phyloP scores from a whole-genome alignment of 2,888 invertebrate genomes.

The Pherbina coryleti region DNA sequence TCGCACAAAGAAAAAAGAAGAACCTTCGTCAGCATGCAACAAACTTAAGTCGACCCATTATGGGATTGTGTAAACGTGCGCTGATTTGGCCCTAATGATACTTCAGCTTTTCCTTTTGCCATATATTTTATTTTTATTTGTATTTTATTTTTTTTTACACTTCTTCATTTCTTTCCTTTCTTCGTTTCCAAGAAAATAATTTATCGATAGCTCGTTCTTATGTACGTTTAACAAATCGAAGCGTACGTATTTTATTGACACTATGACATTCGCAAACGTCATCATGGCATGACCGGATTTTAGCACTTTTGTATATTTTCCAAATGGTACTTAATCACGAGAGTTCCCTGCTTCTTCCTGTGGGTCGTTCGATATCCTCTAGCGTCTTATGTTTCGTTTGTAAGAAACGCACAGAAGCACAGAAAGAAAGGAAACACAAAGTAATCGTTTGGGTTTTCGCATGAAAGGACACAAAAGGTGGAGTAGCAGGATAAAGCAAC shows the following conservation, averaged over 20 bases:
- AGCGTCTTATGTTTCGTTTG: background rate
- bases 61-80: slow-evolving; percentile 27
- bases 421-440: slow-evolving; percentile 65
- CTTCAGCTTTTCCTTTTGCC: background rate
- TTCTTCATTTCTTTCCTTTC: background rate
- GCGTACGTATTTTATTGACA: slow-evolving; percentile 62
- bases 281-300: slow-evolving; percentile 65
- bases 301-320: slow-evolving; percentile 62
- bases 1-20: background rate
- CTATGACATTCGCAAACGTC: slow-evolving; percentile 58
- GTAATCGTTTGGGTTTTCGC: slow-evolving; percentile 69
- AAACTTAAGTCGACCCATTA: slow-evolving; percentile 13
- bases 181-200: slow-evolving; percentile 1
- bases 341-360: background rate
- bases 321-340: slow-evolving; percentile 68
- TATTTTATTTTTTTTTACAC: background rate
- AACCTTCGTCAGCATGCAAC: slow-evolving; percentile 10
- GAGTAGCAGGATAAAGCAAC: background rate
- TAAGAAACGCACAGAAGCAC: slow-evolving; percentile 26
- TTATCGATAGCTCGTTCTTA: background rate
- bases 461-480: slow-evolving; percentile 63
- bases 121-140: background rate
- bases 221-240: slow-evolving; percentile 30
- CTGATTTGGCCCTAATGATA: slow-evolving; percentile 24
- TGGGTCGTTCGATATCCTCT: background rate